Percentiles rank a stretch among this genome's conserved stretches.
phyloP scores from a whole-genome alignment of 2,797 vertebrate species.

The Platyrinchus mystaceus region DNA sequence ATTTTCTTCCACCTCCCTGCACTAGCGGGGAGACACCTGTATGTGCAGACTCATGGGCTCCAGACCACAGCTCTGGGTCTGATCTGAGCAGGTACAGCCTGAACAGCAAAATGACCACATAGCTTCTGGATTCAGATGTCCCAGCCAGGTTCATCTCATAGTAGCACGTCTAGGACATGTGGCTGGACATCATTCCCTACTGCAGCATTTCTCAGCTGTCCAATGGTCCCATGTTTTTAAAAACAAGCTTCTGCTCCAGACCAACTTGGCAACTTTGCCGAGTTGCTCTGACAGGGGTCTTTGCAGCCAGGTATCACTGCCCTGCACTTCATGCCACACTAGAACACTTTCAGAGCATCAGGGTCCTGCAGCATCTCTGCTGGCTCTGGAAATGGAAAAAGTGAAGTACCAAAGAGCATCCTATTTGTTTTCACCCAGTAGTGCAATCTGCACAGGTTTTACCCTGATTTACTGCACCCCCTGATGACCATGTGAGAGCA shows the following conservation, averaged over 20 bases:
- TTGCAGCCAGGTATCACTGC: rapidly evolving
- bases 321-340: not conserved
- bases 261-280: rapidly evolving
- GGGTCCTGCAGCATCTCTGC: not conserved
- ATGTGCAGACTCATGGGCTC: not conserved
- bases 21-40: rapidly evolving
- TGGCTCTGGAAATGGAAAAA: not conserved
- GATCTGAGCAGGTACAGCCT: not conserved
- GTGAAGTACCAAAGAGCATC: not conserved
- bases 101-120: not conserved
- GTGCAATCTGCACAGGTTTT: not conserved
- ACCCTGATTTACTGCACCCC: not conserved
- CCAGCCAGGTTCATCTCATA: not conserved
- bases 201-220: not conserved
- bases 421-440: not conserved
- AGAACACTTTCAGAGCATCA: not conserved
- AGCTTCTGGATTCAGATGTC: not conserved
- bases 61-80: not conserved
- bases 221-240: not conserved
- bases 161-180: not conserved
- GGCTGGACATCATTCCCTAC: not conserved
- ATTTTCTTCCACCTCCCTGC: not conserved
- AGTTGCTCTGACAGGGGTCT: not conserved
- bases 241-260: not conserved
- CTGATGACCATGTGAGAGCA: constrained; percentile 13